phyloP scores from a whole-genome alignment of 2,797 vertebrate species.

The Gobionotothen gibberifrons region DNA sequence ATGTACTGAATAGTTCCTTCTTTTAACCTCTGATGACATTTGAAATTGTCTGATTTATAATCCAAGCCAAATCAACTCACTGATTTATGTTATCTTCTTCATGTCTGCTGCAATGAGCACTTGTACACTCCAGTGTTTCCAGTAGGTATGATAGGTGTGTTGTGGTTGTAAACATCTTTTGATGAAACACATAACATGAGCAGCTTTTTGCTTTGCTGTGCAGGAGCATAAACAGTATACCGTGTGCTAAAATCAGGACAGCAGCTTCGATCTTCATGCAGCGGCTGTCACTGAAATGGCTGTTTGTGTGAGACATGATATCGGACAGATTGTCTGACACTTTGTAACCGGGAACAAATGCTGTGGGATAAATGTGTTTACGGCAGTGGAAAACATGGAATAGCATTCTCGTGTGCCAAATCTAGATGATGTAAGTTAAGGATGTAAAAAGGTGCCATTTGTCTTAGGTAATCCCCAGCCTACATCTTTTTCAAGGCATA shows the following conservation, averaged over 20 bases:
- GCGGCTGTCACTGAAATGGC: slow-evolving; percentile 65
- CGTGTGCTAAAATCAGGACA: slow-evolving; percentile 54
- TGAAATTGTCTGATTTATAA: neutral
- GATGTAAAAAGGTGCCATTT: slow-evolving; percentile 62
- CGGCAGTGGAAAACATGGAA: slow-evolving; percentile 45
- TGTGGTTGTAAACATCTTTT: slow-evolving; percentile 27
- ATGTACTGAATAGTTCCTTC: neutral
- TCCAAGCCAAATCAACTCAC: neutral
- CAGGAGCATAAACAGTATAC: slow-evolving; percentile 47
- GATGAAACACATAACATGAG: slow-evolving; percentile 46
- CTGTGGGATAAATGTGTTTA: slow-evolving; percentile 68
- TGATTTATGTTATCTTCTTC: neutral
- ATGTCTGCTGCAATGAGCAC: neutral
- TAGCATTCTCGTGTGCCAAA: slow-evolving; percentile 28
- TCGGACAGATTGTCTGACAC: slow-evolving; percentile 66
- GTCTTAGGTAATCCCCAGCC: slow-evolving; percentile 65
- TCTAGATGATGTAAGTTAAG: slow-evolving; percentile 45
- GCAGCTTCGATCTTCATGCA: slow-evolving; percentile 66
- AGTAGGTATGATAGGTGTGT: slow-evolving; percentile 8
- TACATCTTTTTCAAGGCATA: slow-evolving; percentile 57
- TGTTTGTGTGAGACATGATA: slow-evolving; percentile 61
- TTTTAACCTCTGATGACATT: neutral
- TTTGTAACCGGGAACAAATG: slow-evolving; percentile 65
- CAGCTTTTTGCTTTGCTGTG: slow-evolving; percentile 31
- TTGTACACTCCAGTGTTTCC: slow-evolving; percentile 9